Evolutionary conservation across 2,113 vertebrate species (phyloP).

Genomic region (Psettodes erumei): DNA sequence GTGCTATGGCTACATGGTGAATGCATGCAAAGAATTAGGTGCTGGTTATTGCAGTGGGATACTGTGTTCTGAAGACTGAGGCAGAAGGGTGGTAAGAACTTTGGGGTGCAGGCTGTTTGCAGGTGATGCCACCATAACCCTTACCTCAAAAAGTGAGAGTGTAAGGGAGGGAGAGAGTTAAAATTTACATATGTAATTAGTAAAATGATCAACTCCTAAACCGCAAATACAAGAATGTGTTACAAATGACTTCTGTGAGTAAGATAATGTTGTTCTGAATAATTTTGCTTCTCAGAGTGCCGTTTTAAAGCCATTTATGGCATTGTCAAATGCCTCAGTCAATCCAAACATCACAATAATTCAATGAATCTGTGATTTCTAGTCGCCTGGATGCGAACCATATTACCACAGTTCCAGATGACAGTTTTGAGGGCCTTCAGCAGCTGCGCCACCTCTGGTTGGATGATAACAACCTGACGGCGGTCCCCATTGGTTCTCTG

Average conservation of each 20-base stretch:
- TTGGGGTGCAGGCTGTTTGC: background rate
- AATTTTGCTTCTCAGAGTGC: background rate
- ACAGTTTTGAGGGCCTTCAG: slow-evolving; percentile 94
- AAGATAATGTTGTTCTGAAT: background rate
- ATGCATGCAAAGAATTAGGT: background rate
- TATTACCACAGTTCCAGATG: slow-evolving; percentile 90
- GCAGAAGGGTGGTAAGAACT: background rate
- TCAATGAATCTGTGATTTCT: background rate
- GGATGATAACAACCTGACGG: slow-evolving; percentile 94
- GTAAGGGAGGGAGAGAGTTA: background rate
- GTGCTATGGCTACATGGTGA: background rate
- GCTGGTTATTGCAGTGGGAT: background rate
- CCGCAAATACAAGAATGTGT: background rate
- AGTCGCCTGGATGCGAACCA: slow-evolving; percentile 98
- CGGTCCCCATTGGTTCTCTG: slow-evolving; percentile 90
- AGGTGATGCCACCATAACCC: background rate
- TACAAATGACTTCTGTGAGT: background rate
- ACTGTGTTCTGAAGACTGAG: background rate
- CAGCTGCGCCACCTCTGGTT: slow-evolving; percentile 97
- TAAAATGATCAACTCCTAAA: background rate
- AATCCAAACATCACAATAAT: background rate
- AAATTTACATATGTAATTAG: background rate
- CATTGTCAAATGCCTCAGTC: background rate
- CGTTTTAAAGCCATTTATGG: background rate
- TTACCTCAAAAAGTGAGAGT: slow-evolving; percentile 1